These are phyloP conservation scores for Sebastolobus alascanus DNA, from an alignment of 2,797 vertebrate species.

Conservation along the genomic window DNA sequence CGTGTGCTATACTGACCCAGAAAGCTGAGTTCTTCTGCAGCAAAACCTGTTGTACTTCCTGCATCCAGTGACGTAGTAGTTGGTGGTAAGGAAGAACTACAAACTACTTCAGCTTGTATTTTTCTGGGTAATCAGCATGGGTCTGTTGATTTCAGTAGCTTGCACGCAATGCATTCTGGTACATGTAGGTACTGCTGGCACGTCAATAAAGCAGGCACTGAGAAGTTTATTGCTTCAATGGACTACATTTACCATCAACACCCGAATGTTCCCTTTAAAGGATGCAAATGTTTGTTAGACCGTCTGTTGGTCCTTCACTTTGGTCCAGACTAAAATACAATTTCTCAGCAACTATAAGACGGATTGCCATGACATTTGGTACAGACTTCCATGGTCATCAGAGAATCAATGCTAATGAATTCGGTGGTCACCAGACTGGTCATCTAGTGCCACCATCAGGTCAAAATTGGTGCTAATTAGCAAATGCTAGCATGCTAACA, in stretches of 20 bases:
- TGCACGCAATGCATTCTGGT: no score
- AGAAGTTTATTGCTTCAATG: no score
- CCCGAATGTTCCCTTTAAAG: background rate
- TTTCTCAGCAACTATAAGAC: background rate
- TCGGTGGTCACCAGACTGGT: no score
- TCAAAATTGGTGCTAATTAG: background rate
- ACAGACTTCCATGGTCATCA: background rate
- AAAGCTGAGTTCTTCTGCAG: background rate
- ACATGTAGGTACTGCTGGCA: no score
- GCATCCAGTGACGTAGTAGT: background rate
- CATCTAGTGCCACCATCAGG: background rate
- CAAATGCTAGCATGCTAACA: background rate
- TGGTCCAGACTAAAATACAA: background rate
- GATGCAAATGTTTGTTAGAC: background rate
- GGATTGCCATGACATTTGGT: background rate
- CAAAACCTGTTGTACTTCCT: background rate
- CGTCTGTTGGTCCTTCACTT: background rate
- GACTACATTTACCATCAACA: no score
- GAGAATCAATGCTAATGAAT: background rate
- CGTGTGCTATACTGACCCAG: accelerated
- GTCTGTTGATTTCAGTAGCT: no score
- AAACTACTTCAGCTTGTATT: background rate
- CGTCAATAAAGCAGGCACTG: no score
- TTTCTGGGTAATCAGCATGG: background rate
- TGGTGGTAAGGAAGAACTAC: background rate